A percentile compares a stretch with the other conserved stretches of the same genome.
Conservation (phyloP, 2,888 invertebrate species). For the Tetragonula carbonaria region DNA sequence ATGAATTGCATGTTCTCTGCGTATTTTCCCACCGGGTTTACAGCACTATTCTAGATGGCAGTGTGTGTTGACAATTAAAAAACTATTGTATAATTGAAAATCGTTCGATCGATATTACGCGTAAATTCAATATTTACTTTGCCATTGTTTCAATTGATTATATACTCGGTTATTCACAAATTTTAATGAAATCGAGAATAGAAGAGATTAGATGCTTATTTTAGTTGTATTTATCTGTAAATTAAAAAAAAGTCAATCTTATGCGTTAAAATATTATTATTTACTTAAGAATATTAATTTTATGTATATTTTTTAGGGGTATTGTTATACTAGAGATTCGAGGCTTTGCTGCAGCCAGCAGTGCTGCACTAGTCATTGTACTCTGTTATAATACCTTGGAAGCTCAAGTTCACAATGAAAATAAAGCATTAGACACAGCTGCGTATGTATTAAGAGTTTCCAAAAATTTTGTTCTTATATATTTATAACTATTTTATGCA, state of each 20-base stretch:
- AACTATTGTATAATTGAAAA: conserved; percentile 48
- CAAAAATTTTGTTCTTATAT: conserved; percentile 2
- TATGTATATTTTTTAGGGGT: conserved; percentile 72
- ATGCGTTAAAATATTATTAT: not conserved
- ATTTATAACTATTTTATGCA: not conserved
- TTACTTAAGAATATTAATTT: not conserved
- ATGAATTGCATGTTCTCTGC: conserved; percentile 70
- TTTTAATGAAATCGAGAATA: not conserved
- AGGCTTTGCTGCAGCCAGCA: conserved; percentile 82
- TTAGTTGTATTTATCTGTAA: not conserved
- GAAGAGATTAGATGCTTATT: not conserved
- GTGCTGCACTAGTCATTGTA: conserved; percentile 80
- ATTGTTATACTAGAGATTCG: conserved; percentile 80
- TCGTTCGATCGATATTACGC: not conserved
- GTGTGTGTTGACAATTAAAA: conserved; percentile 64
- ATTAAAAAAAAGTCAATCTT: not conserved
- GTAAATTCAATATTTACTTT: conserved; percentile 9
- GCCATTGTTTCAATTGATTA: not conserved
- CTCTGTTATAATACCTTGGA: conserved; percentile 80
- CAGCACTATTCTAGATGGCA: conserved; percentile 49
- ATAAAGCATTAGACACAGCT: conserved; percentile 32
- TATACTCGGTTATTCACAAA: not conserved
- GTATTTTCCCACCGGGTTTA: conserved; percentile 52
- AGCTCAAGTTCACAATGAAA: conserved; percentile 75
- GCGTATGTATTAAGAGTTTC: conserved; percentile 38